Conservation (phyloP, 2,888 invertebrate species). For the Prionchulus punctatus region DNA sequence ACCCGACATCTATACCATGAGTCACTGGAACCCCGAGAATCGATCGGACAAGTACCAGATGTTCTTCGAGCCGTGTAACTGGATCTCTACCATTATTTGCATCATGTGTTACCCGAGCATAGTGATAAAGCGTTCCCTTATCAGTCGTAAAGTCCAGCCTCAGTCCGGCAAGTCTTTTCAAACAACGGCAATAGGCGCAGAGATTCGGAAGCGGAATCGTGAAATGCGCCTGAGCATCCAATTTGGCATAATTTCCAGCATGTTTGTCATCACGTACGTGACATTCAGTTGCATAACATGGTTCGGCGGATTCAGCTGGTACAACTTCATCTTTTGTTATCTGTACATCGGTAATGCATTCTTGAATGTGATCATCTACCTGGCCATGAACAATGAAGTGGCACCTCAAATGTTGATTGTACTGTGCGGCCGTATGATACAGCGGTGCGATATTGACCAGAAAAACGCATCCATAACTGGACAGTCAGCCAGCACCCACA, state of each 20-base stretch:
- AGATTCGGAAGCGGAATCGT: background rate
- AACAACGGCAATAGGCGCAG: background rate
- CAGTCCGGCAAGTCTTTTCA: background rate
- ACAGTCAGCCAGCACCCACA: too few species aligned
- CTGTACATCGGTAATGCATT: background rate
- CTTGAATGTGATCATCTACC: background rate
- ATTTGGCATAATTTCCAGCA: background rate
- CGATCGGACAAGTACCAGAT: background rate
- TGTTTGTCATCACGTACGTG: background rate
- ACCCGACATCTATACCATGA: background rate
- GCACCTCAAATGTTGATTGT: background rate
- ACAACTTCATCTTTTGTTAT: background rate
- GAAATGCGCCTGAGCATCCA: background rate
- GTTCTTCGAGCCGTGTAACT: background rate
- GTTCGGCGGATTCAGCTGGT: background rate
- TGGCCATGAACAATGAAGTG: background rate
- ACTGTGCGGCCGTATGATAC: background rate
- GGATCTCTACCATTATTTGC: background rate
- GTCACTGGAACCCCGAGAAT: background rate
- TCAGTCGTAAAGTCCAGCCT: background rate
- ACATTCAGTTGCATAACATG: background rate
- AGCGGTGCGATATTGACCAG: background rate
- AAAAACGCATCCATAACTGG: background rate
- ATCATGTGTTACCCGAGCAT: background rate
- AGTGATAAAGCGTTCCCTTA: background rate